phyloP scores from a whole-genome alignment of 2,797 vertebrate species.

The Schizothorax lantsangensis region DNA sequence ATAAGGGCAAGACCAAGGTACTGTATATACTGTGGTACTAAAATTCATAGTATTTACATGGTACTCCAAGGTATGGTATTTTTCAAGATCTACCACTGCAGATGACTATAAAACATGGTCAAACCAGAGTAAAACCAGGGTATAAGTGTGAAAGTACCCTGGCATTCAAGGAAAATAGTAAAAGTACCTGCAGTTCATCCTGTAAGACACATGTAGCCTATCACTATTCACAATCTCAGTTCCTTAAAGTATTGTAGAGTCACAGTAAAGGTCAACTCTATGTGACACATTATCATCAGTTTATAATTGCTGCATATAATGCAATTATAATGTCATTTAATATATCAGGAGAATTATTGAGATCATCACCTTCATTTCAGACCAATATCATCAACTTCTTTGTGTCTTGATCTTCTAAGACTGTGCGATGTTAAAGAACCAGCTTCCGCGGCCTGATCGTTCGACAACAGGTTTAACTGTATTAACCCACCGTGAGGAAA shows the following conservation, averaged over 20 bases:
- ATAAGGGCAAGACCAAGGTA: neutral
- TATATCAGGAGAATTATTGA: conserved; percentile 14
- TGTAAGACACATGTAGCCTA: neutral
- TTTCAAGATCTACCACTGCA: neutral
- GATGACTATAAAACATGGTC: neutral
- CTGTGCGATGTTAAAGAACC: conserved; percentile 6
- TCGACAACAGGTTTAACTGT: conserved; percentile 75
- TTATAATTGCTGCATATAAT: conserved; percentile 12
- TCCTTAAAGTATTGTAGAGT: neutral
- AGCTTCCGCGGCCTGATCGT: conserved; percentile 1
- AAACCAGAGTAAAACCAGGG: neutral
- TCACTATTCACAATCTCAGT: neutral
- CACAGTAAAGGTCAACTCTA: neutral
- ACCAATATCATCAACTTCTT: neutral
- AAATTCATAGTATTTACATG: neutral
- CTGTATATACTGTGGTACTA: neutral
- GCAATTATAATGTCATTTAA: conserved; percentile 13
- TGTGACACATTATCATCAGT: conserved; percentile 5
- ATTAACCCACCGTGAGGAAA: conserved; percentile 72
- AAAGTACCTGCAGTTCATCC: neutral
- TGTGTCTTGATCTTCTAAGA: conserved; percentile 16
- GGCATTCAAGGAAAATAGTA: too few relatives aligned
- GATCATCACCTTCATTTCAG: neutral
- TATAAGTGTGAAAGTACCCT: neutral
- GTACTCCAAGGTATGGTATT: neutral